Percentiles rank a stretch among this genome's conserved stretches.
phyloP scores from a whole-genome alignment of 2,113 vertebrate genomes.

The Heliornis fulica region DNA sequence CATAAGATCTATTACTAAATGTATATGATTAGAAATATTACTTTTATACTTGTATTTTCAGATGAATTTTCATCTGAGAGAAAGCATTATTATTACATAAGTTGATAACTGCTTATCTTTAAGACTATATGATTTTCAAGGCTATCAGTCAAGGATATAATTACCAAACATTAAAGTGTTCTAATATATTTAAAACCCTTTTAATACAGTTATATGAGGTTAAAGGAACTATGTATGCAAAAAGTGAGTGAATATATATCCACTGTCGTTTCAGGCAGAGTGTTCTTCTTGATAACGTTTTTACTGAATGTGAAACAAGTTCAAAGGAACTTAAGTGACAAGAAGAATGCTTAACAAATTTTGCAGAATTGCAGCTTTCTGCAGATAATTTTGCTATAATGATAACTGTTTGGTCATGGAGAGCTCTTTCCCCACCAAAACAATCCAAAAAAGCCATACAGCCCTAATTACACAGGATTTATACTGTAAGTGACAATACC shows the following conservation, averaged over 20 bases:
- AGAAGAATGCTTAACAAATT: neutral
- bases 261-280: neutral
- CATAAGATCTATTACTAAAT: neutral
- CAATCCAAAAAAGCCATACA: neutral
- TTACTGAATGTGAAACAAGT: neutral
- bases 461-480: neutral
- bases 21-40: neutral
- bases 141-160: neutral
- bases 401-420: neutral
- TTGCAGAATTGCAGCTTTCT: neutral
- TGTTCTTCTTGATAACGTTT: neutral
- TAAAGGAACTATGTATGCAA: neutral
- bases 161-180: neutral
- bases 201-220: neutral
- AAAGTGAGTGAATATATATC: neutral
- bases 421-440: neutral
- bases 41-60: neutral
- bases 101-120: neutral
- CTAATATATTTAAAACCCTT: neutral
- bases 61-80: neutral
- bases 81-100: neutral
- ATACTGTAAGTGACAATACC: conserved; percentile 64
- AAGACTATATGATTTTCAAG: neutral
- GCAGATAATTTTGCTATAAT: neutral
- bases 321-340: neutral